These are phyloP conservation scores for Himalopsyche japonica DNA, from an alignment of 2,888 invertebrate genomes.

Conservation along the genomic window DNA sequence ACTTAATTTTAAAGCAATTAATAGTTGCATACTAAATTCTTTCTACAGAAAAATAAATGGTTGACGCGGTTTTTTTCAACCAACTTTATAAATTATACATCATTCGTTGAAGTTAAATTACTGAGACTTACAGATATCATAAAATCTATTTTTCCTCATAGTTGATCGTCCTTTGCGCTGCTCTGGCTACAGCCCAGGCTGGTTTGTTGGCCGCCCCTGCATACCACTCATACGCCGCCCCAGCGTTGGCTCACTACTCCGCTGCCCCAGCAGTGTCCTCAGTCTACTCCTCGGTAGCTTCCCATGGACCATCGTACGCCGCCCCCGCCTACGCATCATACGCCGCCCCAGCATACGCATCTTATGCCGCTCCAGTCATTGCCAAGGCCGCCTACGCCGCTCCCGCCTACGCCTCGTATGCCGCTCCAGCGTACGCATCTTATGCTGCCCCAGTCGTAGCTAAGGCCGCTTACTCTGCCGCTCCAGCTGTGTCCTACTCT, in stretches of 20 bases:
- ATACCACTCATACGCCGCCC: constrained; percentile 44
- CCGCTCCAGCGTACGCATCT: constrained; percentile 42
- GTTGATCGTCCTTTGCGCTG: constrained; percentile 36
- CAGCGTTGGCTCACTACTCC: constrained; percentile 42
- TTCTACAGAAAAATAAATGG: no score
- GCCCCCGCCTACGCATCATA: constrained; percentile 24
- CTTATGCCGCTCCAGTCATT: constrained; percentile 31
- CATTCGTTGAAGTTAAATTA: no score
- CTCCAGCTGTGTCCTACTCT: constrained; percentile 43
- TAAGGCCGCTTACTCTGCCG: constrained; percentile 53
- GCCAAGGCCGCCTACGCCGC: constrained; percentile 33
- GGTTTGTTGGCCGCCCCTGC: constrained; percentile 28
- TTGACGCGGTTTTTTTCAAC: no score
- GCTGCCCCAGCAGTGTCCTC: constrained; percentile 47
- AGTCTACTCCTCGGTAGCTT: constrained; percentile 42
- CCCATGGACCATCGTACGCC: constrained; percentile 38
- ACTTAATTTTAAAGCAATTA: no score
- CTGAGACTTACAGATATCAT: neutral
- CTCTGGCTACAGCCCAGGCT: constrained; percentile 38
- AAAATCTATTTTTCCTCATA: constrained; percentile 13
- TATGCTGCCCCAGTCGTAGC: constrained; percentile 47
- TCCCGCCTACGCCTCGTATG: constrained; percentile 36
- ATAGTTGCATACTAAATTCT: no score
- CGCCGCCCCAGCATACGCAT: constrained; percentile 39
- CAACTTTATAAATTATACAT: no score